phyloP scores from a whole-genome alignment of 2,888 invertebrate species.

The Cryptus viduatorius region DNA sequence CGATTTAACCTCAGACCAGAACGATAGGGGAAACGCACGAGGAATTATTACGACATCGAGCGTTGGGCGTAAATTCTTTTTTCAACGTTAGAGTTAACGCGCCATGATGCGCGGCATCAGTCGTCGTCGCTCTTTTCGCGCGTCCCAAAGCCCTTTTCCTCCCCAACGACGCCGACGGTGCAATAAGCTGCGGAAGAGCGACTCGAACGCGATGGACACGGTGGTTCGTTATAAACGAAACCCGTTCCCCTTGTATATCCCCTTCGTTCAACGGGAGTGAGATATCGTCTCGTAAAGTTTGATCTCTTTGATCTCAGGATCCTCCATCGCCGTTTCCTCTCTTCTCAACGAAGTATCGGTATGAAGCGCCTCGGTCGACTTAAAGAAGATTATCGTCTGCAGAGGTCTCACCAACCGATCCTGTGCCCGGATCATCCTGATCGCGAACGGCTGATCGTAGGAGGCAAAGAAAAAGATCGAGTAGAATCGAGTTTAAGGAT shows the following conservation, averaged over 20 bases:
- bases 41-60: slow-evolving; percentile 69
- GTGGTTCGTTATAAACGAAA: slow-evolving; percentile 77
- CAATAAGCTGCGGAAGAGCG: slow-evolving; percentile 57
- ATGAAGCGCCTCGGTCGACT: slow-evolving; percentile 25
- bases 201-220: slow-evolving; percentile 33
- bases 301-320: slow-evolving; percentile 31
- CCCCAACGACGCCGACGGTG: slow-evolving; percentile 44
- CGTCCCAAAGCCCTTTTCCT: neutral
- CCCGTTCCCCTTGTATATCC: slow-evolving; percentile 70
- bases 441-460: neutral
- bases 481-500: slow-evolving; percentile 17
- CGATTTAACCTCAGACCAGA: slow-evolving; percentile 66
- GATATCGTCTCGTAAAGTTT: slow-evolving; percentile 67
- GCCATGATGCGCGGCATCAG: neutral
- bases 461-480: neutral
- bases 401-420: neutral
- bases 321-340: slow-evolving; percentile 36
- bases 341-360: slow-evolving; percentile 19
- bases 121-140: neutral
- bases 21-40: slow-evolving; percentile 41
- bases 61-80: slow-evolving; percentile 55
- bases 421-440: neutral
- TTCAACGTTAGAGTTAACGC: neutral
- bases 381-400: slow-evolving; percentile 47
- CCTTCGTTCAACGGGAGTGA: slow-evolving; percentile 66